Base-by-base conservation (phyloP, 1,140 invertebrate species). In the Rhysida immarginata region DNA sequence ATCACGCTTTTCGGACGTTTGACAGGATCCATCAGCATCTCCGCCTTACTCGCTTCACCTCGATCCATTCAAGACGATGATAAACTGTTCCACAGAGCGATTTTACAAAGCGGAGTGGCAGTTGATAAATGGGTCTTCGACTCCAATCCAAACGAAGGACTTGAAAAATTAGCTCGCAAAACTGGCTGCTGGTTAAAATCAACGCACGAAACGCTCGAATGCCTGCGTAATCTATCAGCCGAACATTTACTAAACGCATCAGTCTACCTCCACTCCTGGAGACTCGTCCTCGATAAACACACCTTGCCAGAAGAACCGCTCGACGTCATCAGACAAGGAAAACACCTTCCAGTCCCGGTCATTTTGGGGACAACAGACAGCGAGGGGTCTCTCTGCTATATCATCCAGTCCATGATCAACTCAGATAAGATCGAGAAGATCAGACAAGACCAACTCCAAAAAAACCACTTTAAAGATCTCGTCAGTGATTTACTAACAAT, bases 1-100 rank as follows among this genome's bases (percentile, higher is more conserved):
- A 69, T 79, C 8, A 80, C 78, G 2, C 56, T 79, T 2, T 77
- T 79, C 60, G 77, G 77, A 13, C 54, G 63, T 14, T 59, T 65
- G 25, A 56, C 64, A 21, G 64, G 64, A 13, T 35, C 64, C 21
- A 64, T 66, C 58, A 60, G 61, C 25, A 60, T 63, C 16, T 56
- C 60, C 18, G 55, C 59, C 20, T 57, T 64, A 2, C 14, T 65
- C 1, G 53, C 59, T 20, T 63, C 64, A 3, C 60, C 64, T 13
- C 8, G 21, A 2, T 2, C 21, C 2, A 29, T 45, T 2, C 21
- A 53, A 18, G 2, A 54, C 8, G 53, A 54, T 13, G 2, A 53
- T 3, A 25, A 55, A 20, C 44, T 65, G 11, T 66, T 66, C 52
- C 18, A 63, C 0, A 21, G 56, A 44, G 56, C 60, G 8, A 64